Conservation (phyloP, 2,113 vertebrate genomes). For the Periophthalmodon schlosseri region DNA sequence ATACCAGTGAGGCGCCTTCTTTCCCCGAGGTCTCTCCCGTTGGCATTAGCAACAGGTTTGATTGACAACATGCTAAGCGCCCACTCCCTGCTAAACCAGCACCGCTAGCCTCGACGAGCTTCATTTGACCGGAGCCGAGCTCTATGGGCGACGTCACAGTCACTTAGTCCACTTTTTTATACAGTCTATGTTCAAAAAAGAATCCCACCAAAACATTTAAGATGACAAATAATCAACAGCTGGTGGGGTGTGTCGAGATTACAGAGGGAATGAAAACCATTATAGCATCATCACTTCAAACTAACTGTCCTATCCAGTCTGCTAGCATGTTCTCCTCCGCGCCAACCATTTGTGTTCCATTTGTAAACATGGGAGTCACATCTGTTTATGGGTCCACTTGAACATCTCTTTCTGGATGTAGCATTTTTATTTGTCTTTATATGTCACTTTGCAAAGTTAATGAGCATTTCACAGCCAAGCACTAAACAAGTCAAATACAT, state of each 20-base stretch:
- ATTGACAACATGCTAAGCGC: too few species aligned
- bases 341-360: constrained; percentile 20
- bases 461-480: constrained; percentile 58
- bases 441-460: constrained; percentile 62
- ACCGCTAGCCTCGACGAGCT: too few species aligned
- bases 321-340: constrained; percentile 28
- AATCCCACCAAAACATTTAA: neutral
- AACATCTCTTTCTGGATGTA: constrained; percentile 31
- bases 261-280: neutral
- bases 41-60: too few species aligned
- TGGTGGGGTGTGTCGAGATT: constrained; percentile 1
- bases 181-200: too few species aligned
- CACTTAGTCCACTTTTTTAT: too few species aligned
- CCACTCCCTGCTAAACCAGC: too few species aligned
- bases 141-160: too few species aligned
- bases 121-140: too few species aligned
- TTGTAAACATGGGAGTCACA: constrained; percentile 43
- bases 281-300: constrained; percentile 21
- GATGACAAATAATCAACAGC: neutral
- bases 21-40: too few species aligned
- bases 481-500: constrained; percentile 69
- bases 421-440: constrained; percentile 38
- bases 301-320: constrained; percentile 31
- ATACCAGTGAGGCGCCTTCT: too few species aligned
- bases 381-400: constrained; percentile 46